phyloP scores from a whole-genome alignment of 2,113 vertebrate genomes.

The Anas platyrhynchos region DNA sequence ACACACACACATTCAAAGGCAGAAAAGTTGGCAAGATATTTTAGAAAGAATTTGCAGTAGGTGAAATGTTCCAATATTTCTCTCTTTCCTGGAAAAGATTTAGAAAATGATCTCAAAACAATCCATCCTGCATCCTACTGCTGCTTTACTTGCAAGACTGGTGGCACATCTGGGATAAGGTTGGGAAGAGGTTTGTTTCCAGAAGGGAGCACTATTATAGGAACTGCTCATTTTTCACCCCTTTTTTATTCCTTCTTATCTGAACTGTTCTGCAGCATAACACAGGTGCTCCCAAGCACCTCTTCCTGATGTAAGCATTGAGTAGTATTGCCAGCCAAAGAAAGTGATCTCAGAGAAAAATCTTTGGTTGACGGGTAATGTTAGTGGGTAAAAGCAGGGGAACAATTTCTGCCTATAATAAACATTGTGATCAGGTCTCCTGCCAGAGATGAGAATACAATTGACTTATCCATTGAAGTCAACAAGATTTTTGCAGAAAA shows the following conservation, averaged over 20 bases:
- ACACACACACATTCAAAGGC: no score
- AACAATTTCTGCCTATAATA: not conserved
- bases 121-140: not conserved
- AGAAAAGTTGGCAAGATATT: not conserved
- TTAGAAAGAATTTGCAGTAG: not conserved
- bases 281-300: not conserved
- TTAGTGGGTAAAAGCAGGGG: not conserved
- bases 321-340: not conserved
- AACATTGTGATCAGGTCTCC: constrained; percentile 1
- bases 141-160: not conserved
- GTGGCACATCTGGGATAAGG: not conserved
- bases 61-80: not conserved
- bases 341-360: not conserved
- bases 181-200: not conserved
- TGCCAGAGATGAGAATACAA: not conserved
- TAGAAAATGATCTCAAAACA: not conserved
- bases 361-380: not conserved
- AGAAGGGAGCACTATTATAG: not conserved
- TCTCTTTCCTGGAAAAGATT: not conserved
- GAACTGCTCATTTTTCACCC: not conserved
- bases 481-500: constrained; percentile 4
- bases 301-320: not conserved
- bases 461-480: not conserved
- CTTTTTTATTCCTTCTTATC: not conserved
- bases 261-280: not conserved